A percentile compares a stretch with the other conserved stretches of the same genome.
phyloP scores from a whole-genome alignment of 2,888 invertebrate genomes.

The Melipona beecheii region DNA sequence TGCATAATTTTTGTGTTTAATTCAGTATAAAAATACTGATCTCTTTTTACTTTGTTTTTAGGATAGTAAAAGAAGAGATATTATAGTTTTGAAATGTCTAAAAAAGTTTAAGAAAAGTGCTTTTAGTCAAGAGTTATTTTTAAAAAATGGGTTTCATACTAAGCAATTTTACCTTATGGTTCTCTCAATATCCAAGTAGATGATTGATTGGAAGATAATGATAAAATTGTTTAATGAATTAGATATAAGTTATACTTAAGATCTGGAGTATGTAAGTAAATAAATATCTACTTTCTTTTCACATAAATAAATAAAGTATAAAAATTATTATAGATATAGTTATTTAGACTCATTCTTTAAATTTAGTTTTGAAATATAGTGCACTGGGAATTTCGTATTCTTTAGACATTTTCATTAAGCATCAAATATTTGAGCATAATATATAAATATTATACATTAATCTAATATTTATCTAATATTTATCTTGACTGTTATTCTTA shows the following conservation, averaged over 20 bases:
- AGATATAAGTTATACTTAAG: background rate
- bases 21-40: no score
- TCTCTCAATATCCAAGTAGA: background rate
- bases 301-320: background rate
- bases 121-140: no score
- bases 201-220: slow-evolving; percentile 19
- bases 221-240: slow-evolving; percentile 5
- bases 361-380: no score
- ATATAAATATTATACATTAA: background rate
- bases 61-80: no score
- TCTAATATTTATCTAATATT: background rate
- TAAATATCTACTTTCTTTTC: background rate
- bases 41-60: no score
- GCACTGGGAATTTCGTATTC: no score
- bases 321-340: background rate
- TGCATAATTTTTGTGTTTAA: no score
- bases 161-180: background rate
- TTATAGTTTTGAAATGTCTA: no score
- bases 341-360: no score
- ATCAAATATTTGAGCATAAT: background rate
- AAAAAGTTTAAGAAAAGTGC: background rate
- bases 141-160: no score
- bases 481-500: no score
- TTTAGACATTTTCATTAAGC: background rate
- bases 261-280: background rate